phyloP scores from a whole-genome alignment of 2,797 vertebrate species.

The Sebastiscus tertius region DNA sequence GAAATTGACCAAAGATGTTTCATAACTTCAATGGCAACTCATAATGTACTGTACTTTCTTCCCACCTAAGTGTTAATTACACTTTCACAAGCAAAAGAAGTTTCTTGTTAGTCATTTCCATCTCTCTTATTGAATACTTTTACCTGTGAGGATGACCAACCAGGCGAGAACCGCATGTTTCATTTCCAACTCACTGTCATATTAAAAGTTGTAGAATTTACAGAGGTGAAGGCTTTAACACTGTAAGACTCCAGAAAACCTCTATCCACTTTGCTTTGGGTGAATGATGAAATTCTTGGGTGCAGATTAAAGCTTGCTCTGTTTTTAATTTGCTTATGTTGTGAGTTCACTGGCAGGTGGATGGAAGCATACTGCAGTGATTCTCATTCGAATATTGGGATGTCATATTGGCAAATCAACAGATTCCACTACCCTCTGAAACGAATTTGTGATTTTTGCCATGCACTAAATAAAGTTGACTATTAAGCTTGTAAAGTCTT shows the following conservation, averaged over 20 bases:
- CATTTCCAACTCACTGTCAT: not conserved
- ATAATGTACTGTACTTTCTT: slow-evolving; percentile 14
- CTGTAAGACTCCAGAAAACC: not conserved
- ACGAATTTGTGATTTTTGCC: not conserved
- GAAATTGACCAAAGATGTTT: not conserved
- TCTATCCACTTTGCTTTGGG: not conserved
- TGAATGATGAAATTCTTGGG: not conserved
- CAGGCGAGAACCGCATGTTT: not conserved
- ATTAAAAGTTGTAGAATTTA: not conserved
- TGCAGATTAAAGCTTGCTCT: not conserved
- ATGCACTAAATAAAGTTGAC: not conserved
- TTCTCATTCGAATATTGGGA: not conserved
- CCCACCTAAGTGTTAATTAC: slow-evolving; percentile 1
- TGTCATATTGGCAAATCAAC: not conserved
- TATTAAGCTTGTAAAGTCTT: not conserved
- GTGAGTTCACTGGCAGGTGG: not conserved
- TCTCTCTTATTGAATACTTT: slow-evolving; percentile 34
- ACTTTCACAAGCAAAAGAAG: slow-evolving; percentile 26
- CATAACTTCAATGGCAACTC: slow-evolving; percentile 2
- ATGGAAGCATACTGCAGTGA: not conserved
- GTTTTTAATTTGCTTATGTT: not conserved
- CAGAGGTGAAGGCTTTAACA: not conserved
- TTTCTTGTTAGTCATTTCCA: slow-evolving; percentile 32
- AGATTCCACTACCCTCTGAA: not conserved
- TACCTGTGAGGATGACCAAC: slow-evolving; percentile 20